Evolutionary conservation across 2,888 invertebrate species (phyloP).

Genomic region (Spilarctia lutea): DNA sequence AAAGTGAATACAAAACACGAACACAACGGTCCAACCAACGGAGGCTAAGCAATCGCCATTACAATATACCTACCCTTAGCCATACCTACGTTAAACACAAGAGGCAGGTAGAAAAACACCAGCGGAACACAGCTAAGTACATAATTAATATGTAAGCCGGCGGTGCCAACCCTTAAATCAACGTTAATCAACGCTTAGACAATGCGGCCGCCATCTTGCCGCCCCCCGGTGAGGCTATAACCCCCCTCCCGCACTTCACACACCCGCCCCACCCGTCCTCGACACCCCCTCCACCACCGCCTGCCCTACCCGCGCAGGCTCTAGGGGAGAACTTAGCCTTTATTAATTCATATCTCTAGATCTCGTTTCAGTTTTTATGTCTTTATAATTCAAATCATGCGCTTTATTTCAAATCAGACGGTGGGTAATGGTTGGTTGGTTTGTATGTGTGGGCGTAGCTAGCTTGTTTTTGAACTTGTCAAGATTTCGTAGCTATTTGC

Average conservation of each 20-base stretch:
- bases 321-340: constrained; percentile 69
- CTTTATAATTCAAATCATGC: constrained; percentile 62
- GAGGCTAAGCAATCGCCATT: constrained; percentile 26
- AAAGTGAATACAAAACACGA: not conserved
- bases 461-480: constrained; percentile 35
- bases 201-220: constrained; percentile 82
- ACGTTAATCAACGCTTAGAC: constrained; percentile 84
- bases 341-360: constrained; percentile 70
- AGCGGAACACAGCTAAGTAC: constrained; percentile 68
- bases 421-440: constrained; percentile 16
- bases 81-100: constrained; percentile 40
- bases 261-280: constrained; percentile 37
- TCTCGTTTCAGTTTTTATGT: constrained; percentile 61
- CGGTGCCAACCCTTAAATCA: constrained; percentile 74
- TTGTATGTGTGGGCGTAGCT: constrained; percentile 20
- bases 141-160: constrained; percentile 84
- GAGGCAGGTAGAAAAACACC: constrained; percentile 60
- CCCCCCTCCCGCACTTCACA: constrained; percentile 43
- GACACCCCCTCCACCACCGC: constrained; percentile 45
- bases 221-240: constrained; percentile 48
- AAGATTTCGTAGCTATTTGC: constrained; percentile 50
- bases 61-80: constrained; percentile 32
- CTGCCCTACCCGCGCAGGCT: constrained; percentile 60
- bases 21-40: constrained; percentile 3
- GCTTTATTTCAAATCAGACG: constrained; percentile 49